phyloP scores from a whole-genome alignment of 2,113 vertebrate species.

The Piaya cayana region DNA sequence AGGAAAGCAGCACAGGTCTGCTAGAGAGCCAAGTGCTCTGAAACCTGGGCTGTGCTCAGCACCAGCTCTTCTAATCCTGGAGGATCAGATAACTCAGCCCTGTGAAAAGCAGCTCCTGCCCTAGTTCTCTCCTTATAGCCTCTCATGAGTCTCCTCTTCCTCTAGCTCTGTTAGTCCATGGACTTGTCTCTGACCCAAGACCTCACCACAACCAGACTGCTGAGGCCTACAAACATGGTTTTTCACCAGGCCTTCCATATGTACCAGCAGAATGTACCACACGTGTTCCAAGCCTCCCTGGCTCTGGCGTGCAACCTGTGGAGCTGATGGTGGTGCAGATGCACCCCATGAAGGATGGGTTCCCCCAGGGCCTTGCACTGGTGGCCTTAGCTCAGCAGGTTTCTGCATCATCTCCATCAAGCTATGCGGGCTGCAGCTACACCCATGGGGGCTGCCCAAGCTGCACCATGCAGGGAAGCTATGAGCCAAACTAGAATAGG shows the following conservation, averaged over 20 bases:
- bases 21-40: background rate
- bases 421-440: background rate
- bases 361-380: background rate
- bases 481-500: background rate
- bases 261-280: rapidly evolving
- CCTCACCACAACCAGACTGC: rapidly evolving
- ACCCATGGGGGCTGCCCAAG: background rate
- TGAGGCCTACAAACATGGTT: background rate
- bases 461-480: background rate
- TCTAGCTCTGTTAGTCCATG: background rate
- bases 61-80: background rate
- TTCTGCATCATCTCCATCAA: background rate
- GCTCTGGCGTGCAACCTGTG: background rate
- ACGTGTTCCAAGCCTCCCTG: background rate
- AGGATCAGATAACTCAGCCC: background rate
- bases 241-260: background rate
- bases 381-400: background rate
- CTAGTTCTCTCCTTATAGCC: background rate
- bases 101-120: background rate
- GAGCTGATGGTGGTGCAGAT: background rate
- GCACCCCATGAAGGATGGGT: background rate
- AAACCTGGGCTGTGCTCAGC: background rate
- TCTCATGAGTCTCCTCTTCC: background rate
- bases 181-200: background rate
- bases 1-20: background rate